phyloP scores from a whole-genome alignment of 2,113 vertebrate species.

The Anarhynchus alexandrinus region DNA sequence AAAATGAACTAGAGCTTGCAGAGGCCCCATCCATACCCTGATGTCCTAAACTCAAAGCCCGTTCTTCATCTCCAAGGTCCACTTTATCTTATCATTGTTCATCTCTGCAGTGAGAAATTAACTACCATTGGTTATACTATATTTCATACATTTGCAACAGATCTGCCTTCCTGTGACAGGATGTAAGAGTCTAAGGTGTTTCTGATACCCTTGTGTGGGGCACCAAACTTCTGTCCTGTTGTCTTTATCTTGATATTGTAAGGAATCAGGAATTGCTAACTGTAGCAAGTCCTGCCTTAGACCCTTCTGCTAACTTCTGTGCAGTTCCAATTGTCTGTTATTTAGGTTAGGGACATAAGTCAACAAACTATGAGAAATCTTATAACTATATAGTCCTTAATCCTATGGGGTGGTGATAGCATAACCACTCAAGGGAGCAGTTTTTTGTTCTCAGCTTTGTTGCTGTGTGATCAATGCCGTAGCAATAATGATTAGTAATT shows the following conservation, averaged over 20 bases:
- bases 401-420: background rate
- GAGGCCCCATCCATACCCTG: background rate
- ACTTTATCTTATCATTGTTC: background rate
- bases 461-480: background rate
- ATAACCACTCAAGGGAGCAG: background rate
- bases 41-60: background rate
- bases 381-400: background rate
- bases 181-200: background rate
- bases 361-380: background rate
- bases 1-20: background rate
- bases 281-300: background rate
- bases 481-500: background rate
- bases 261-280: background rate
- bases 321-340: background rate
- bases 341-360: background rate
- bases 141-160: background rate
- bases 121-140: background rate
- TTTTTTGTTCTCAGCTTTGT: background rate
- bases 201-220: background rate
- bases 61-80: background rate
- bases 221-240: background rate
- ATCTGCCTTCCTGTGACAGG: background rate
- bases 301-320: background rate
- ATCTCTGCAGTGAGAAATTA: background rate
- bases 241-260: background rate